Evolutionary conservation across 2,113 vertebrate genomes (phyloP).

Genomic region (Dipodomys spectabilis): DNA sequence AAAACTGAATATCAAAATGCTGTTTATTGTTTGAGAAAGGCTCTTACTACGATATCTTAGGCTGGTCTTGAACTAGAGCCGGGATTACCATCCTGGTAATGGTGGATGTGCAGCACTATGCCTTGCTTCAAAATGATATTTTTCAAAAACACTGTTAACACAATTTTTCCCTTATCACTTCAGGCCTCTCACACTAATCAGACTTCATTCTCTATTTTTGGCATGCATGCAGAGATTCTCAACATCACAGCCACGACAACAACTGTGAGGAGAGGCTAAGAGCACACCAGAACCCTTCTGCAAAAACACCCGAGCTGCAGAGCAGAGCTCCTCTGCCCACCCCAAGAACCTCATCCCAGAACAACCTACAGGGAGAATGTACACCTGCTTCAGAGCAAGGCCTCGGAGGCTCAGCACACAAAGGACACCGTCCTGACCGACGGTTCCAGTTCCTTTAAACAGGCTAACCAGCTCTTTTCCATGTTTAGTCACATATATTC

Average conservation of each 20-base stretch:
- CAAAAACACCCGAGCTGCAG: slow-evolving; percentile 69
- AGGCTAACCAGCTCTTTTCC: slow-evolving; percentile 84
- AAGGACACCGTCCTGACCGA: slow-evolving; percentile 83
- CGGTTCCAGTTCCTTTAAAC: slow-evolving; percentile 71
- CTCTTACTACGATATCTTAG: too few relatives aligned
- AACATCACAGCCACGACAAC: slow-evolving; percentile 76
- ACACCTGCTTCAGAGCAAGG: slow-evolving; percentile 72
- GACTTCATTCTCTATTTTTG: slow-evolving; percentile 64
- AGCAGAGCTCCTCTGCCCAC: slow-evolving; percentile 65
- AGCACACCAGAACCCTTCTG: slow-evolving; percentile 79
- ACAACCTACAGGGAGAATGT: slow-evolving; percentile 78
- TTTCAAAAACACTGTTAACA: neutral
- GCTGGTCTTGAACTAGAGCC: too few relatives aligned
- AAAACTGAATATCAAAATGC: neutral
- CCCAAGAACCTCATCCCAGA: slow-evolving; percentile 77
- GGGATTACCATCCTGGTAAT: too few relatives aligned
- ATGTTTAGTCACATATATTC: slow-evolving; percentile 77
- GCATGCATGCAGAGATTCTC: slow-evolving; percentile 69
- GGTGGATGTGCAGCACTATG: too few relatives aligned
- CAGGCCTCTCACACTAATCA: slow-evolving; percentile 73
- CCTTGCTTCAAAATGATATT: too few relatives aligned
- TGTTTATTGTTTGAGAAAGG: neutral
- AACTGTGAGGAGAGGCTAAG: slow-evolving; percentile 76
- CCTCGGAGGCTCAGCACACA: slow-evolving; percentile 81
- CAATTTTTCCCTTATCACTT: slow-evolving; percentile 4